Base-by-base conservation (phyloP, 2,888 invertebrate genomes). In the Coelogynopora nodosa region DNA sequence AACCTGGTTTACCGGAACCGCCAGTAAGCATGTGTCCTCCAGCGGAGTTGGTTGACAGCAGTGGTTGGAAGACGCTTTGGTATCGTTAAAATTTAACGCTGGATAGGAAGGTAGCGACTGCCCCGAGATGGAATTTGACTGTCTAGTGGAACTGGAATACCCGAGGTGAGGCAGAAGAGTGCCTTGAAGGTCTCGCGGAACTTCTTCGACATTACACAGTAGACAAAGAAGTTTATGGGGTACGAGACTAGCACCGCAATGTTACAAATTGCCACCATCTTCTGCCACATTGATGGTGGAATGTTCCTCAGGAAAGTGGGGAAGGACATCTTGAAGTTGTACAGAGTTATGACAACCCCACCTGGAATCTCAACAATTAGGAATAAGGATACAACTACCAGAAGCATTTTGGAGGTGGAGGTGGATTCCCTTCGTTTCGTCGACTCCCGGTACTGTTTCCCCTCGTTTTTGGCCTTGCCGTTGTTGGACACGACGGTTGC, bases 131-230 rank as follows among this genome's bases (percentile, higher is more conserved):
- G 10, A 49, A 13, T 49, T 49, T 74, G 74, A 74, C 74, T 74
- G 18, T 23, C 74, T 2, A 74, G 74, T 23, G 5, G 10, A 23
- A 13, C 74, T 5, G 74, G 74, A 74, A 74, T 74, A n/a, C 74
- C 74, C 2, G 74, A 13, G 18, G 23, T 5, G 18, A 86, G 30
- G 23, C 86, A 67, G 67, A 86, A 82, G 31, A 86, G 80, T 2
- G 80, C 80, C 31, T 82, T 86, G 30, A 97, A 97, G 0, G 97
- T 97, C 91, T 97, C 96, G n/a, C 97, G 93, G 92, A 97, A 97
- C 91, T 96, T 96, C 31, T 96, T 93, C 31, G 96, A 96, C 97
- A 97, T 98, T 28, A 96, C 96, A 91, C 97, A 97, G 90, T 97
- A 97, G 89, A 97, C 96, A 88, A 96, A 97, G 90, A 97, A 97